Percentiles rank a stretch among this genome's conserved stretches.
Conservation (phyloP, 2,888 invertebrate genomes). For the Lutraria lutraria region DNA sequence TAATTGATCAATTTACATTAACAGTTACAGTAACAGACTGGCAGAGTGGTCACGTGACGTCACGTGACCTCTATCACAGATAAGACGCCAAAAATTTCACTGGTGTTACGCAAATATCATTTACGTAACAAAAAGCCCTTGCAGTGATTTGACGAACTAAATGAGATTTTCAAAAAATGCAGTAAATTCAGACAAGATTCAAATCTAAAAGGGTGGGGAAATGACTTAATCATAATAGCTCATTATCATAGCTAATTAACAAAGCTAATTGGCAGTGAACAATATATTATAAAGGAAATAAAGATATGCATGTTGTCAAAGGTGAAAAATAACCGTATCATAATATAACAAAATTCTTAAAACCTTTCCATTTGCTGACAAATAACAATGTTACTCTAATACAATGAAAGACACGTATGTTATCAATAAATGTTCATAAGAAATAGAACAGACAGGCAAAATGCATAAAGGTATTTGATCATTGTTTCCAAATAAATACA, state of each 20-base stretch:
- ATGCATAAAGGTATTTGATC: conserved; percentile 19
- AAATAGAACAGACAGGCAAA: neutral
- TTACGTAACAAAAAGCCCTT: conserved; percentile 69
- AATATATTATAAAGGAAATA: neutral
- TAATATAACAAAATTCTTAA: neutral
- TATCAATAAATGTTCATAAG: neutral
- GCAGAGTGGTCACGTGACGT: neutral
- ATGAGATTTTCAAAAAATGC: conserved; percentile 17
- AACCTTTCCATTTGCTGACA: conserved; percentile 7
- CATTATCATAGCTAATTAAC: too few species aligned
- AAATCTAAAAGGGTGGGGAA: neutral
- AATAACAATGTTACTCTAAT: conserved; percentile 11
- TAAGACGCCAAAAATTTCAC: conserved; percentile 59
- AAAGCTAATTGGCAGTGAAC: conserved; percentile 5
- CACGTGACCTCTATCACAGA: conserved; percentile 28
- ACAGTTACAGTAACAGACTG: conserved; percentile 10
- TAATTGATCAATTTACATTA: conserved; percentile 9
- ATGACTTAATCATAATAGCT: too few species aligned
- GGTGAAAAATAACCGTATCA: neutral
- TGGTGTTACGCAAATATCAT: conserved; percentile 61
- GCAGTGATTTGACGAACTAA: conserved; percentile 65
- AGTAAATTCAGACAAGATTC: neutral
- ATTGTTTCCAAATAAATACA: neutral
- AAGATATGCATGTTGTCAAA: neutral
- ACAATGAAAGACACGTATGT: conserved; percentile 13